Base-by-base conservation (phyloP, 92 coral and sea anemone species). In the Diadumene lineata region DNA sequence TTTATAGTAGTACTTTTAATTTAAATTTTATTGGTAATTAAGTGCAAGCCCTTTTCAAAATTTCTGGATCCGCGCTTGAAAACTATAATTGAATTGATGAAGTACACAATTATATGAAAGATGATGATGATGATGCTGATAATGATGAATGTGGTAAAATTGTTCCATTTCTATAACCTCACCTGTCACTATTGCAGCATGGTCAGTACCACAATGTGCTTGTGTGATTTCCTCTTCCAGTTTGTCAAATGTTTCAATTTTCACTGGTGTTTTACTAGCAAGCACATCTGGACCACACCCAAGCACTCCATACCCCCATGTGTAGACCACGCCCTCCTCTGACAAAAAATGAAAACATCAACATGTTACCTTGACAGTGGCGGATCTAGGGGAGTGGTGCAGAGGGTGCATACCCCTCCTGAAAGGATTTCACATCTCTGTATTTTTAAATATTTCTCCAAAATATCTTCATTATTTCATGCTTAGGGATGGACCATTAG, bases 221-320 rank as follows among this genome's bases (percentile, higher is more conserved):
- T 69, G 75, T 10, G 31, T 56, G 1, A 87, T 76, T 26, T 70
- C 58, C 38, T 87, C 88, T 1, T 77, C 84, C 18, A 77, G 64
- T 44, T 79, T 68, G 66, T 56, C 73, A 48, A 82, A 63, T 29
- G 46, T 55, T 58, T 73, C 34, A 25, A 93, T 73, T 64, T 74
- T 81, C 63, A 58, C 64, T 27, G 98, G 98, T 21, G 62, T 31
- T 68, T 79, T 77, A 17, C 85, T 60, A 32, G 83, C 74, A 28
- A 74, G 50, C 24, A 88, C 71, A 13, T 82, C 84, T 16, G 68
- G 64, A 0, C 98, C 92, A 48, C 85, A 89, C 2, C 98, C 98
- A 26, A 93, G 84, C 21, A 93, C 88, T 43, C 98, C 98, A 69
- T 87, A 93, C 0, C 98, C 98, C 98, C 98, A 93, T 22, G 85